Evolutionary conservation across 1,140 invertebrate genomes (phyloP).

Genomic region (Penaeus chinensis): DNA sequence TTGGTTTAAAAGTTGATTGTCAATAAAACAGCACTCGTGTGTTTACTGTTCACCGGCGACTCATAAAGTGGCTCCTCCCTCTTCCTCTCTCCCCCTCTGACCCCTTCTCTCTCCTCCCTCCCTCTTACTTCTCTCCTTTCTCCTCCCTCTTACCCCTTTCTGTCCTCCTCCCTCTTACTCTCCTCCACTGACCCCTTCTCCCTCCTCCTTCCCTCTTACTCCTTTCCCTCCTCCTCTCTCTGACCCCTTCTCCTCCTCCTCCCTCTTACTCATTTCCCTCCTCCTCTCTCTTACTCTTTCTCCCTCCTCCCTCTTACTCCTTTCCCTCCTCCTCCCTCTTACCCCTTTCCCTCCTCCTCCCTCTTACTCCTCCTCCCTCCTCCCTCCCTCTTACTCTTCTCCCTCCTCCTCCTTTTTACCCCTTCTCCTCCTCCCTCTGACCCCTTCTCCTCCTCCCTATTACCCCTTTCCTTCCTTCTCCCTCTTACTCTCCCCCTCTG

Average conservation of each 20-base stretch:
- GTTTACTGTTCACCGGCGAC: too few relatives aligned
- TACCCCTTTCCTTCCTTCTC: neutral
- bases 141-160: too few relatives aligned
- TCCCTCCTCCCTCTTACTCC: neutral
- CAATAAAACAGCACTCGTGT: too few relatives aligned
- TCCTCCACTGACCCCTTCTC: neutral
- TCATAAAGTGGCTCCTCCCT: neutral
- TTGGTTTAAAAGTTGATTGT: too few relatives aligned
- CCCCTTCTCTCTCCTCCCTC: neutral
- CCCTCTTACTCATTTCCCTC: neutral
- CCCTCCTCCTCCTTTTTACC: too few relatives aligned
- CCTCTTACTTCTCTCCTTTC: neutral
- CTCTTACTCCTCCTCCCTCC: too few relatives aligned
- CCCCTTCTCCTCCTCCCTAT: too few relatives aligned
- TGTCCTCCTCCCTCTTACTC: too few relatives aligned
- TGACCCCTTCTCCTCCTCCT: neutral
- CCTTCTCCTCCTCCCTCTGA: too few relatives aligned
- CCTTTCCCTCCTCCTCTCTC: neutral
- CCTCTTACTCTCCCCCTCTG: neutral
- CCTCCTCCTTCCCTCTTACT: neutral
- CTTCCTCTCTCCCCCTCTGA: neutral
- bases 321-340: neutral
- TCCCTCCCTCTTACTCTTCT: too few relatives aligned
- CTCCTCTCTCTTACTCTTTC: neutral
- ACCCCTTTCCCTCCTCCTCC: neutral